These are phyloP conservation scores for Lucilia sericata DNA, from an alignment of 1,140 invertebrate genomes.

Conservation along the genomic window DNA sequence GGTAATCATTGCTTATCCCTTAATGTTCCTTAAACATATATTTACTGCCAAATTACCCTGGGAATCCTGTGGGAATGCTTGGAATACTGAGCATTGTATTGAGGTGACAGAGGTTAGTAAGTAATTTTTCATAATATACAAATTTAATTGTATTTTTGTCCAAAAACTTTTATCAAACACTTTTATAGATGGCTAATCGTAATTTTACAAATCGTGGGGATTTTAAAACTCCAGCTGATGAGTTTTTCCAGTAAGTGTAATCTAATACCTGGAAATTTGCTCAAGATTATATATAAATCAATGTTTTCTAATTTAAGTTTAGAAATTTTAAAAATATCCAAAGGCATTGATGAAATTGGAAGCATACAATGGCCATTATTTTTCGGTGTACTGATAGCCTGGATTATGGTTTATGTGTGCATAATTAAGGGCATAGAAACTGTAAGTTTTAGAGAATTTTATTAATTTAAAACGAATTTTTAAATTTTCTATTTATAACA, in stretches of 20 bases:
- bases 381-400: slow-evolving; percentile 76
- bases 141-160: neutral
- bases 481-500: slow-evolving; percentile 26
- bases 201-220: slow-evolving; percentile 49
- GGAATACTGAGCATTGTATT: slow-evolving; percentile 86
- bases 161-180: neutral
- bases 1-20: slow-evolving; percentile 90
- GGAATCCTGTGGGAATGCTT: slow-evolving; percentile 86
- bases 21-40: slow-evolving; percentile 85
- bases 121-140: neutral
- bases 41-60: slow-evolving; percentile 82
- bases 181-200: slow-evolving; percentile 39
- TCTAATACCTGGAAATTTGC: neutral
- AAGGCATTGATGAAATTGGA: slow-evolving; percentile 76
- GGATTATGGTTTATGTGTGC: slow-evolving; percentile 84
- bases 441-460: slow-evolving; percentile 68
- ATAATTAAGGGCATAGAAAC: slow-evolving; percentile 85
- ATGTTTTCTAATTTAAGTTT: slow-evolving; percentile 69
- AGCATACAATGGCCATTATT: slow-evolving; percentile 80
- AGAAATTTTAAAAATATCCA: slow-evolving; percentile 77
- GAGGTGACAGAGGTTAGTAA: slow-evolving; percentile 60
- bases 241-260: slow-evolving; percentile 85
- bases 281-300: no score
- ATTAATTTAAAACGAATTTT: neutral
- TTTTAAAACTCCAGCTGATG: slow-evolving; percentile 79